phyloP scores from a whole-genome alignment of 2,888 invertebrate genomes.

The Erebia ligea region DNA sequence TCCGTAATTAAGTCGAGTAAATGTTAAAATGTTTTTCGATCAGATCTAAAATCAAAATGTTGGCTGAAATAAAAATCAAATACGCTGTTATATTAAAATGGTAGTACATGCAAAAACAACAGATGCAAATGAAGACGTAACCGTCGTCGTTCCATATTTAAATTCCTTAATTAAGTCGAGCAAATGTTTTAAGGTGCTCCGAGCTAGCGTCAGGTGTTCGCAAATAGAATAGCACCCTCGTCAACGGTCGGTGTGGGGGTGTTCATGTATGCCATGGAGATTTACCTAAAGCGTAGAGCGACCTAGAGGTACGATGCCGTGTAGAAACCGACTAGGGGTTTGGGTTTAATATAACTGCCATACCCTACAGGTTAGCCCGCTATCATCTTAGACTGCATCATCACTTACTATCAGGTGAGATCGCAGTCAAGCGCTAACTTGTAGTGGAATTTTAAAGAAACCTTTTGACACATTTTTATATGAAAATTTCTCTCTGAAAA shows the following conservation, averaged over 20 bases:
- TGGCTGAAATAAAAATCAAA: neutral
- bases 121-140: constrained; percentile 34
- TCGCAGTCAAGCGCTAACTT: too few species aligned
- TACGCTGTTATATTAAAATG: neutral
- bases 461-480: too few species aligned
- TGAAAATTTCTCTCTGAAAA: too few species aligned
- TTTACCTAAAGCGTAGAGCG: neutral
- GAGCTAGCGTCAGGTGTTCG: constrained; percentile 46
- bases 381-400: too few species aligned
- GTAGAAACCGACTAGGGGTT: too few species aligned
- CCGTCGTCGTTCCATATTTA: constrained; percentile 37
- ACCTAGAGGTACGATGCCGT: too few species aligned
- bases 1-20: constrained; percentile 52
- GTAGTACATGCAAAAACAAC: constrained; percentile 20
- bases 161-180: constrained; percentile 54
- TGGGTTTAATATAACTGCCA: too few species aligned
- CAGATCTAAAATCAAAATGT: neutral
- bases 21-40: constrained; percentile 46
- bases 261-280: constrained; percentile 12
- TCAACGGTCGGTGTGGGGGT: constrained; percentile 44
- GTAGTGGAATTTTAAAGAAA: too few species aligned
- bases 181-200: constrained; percentile 47
- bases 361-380: too few species aligned
- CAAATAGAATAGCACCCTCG: constrained; percentile 55
- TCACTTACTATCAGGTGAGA: too few species aligned